A percentile compares a stretch with the other conserved stretches of the same genome.
Conservation (phyloP, 2,113 vertebrate species). For the Silurus asotus region DNA sequence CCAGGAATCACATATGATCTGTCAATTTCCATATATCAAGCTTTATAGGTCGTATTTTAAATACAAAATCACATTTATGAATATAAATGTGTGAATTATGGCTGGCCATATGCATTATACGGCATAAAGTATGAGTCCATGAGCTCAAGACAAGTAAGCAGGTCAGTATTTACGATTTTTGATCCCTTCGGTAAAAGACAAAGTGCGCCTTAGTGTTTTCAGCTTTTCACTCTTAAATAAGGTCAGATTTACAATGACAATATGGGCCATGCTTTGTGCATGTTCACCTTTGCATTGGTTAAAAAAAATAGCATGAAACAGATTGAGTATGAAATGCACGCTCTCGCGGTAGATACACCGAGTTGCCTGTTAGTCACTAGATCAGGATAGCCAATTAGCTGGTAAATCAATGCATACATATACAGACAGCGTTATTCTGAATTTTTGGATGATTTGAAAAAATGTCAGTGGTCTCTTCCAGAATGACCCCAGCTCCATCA, state of each 20-base stretch:
- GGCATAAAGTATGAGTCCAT: conserved; percentile 66
- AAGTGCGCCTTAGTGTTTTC: conserved; percentile 53
- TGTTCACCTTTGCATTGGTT: background rate
- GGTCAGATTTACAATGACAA: conserved; percentile 21
- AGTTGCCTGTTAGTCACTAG: background rate
- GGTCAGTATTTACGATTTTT: conserved; percentile 70
- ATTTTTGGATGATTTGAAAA: background rate
- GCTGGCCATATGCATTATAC: conserved; percentile 63
- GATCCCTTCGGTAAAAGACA: conserved; percentile 60
- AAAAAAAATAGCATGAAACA: background rate
- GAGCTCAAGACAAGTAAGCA: conserved; percentile 63
- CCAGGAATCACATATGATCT: conserved; percentile 77
- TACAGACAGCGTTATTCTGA: background rate
- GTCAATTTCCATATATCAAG: conserved; percentile 78
- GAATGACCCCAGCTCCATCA: background rate
- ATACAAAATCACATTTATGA: conserved; percentile 75
- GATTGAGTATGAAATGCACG: background rate
- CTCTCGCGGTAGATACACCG: background rate
- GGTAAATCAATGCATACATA: background rate
- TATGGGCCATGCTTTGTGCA: background rate
- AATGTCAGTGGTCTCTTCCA: background rate
- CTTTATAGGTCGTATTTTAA: conserved; percentile 78
- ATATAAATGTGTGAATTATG: conserved; percentile 75
- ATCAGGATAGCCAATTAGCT: background rate
- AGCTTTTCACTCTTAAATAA: conserved; percentile 50